A percentile compares a stretch with the other conserved stretches of the same genome.
phyloP scores from a whole-genome alignment of 2,888 invertebrate genomes.

The Erebia aethiops region DNA sequence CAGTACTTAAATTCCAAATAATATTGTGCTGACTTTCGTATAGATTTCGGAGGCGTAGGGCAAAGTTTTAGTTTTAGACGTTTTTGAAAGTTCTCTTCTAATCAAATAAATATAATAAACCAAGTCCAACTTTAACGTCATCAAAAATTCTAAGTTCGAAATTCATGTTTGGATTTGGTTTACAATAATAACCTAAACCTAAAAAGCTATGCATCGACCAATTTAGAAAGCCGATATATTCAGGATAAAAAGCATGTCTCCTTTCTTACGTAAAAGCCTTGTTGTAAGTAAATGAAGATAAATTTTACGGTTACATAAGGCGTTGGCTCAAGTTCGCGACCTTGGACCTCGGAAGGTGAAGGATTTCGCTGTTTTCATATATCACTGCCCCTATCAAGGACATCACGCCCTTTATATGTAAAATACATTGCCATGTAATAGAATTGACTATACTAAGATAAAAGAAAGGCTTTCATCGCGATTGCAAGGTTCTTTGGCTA shows the following conservation, averaged over 20 bases:
- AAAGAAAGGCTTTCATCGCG: too few relatives aligned
- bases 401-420: slow-evolving; percentile 29
- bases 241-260: background rate
- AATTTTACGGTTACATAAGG: slow-evolving; percentile 27
- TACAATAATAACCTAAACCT: too few relatives aligned
- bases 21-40: slow-evolving; percentile 8
- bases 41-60: slow-evolving; percentile 8
- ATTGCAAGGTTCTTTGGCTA: too few relatives aligned
- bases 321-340: slow-evolving; percentile 35
- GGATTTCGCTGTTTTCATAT: slow-evolving; percentile 43
- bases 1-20: slow-evolving; percentile 11
- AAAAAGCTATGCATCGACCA: too few relatives aligned
- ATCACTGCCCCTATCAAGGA: slow-evolving; percentile 41
- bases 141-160: background rate
- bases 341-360: slow-evolving; percentile 41
- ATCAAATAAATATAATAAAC: background rate
- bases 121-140: background rate
- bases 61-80: background rate
- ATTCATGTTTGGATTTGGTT: too few relatives aligned
- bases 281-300: slow-evolving; percentile 11
- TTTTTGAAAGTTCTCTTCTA: background rate
- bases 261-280: background rate
- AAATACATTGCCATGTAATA: background rate
- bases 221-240: background rate
- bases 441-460: too few relatives aligned